Percentiles rank a stretch among this genome's conserved stretches.
Evolutionary conservation across 2,113 vertebrate species (phyloP).

Genomic region (Telmatochromis bifrenatus): DNA sequence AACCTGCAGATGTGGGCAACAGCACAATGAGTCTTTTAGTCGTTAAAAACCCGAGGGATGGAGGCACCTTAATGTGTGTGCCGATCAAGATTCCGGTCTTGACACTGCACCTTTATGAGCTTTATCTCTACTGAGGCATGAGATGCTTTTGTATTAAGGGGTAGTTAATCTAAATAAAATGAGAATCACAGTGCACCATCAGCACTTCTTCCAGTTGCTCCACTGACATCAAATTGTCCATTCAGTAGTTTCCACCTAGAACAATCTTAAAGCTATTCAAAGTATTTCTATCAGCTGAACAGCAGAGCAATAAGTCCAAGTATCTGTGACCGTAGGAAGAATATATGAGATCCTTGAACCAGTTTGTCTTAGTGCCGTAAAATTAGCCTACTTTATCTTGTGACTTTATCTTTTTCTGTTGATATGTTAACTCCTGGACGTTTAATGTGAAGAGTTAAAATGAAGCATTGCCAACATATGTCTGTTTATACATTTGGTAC

Average conservation of each 20-base stretch:
- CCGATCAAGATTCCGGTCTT: conserved; percentile 27
- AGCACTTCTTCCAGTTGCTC: conserved; percentile 59
- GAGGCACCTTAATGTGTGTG: not conserved
- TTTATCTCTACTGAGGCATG: conserved; percentile 54
- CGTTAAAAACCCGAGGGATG: not conserved
- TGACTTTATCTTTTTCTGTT: not conserved
- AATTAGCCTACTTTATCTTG: not conserved
- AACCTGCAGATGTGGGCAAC: not conserved
- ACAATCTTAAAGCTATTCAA: conserved; percentile 42
- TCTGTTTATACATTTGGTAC: not conserved
- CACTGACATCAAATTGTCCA: conserved; percentile 65
- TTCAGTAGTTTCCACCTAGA: conserved; percentile 49
- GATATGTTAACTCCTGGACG: not conserved
- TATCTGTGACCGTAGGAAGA: conserved; percentile 27
- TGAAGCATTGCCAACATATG: not conserved
- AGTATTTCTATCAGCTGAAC: conserved; percentile 30
- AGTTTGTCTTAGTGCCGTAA: not conserved
- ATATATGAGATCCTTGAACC: not conserved
- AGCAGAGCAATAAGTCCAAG: conserved; percentile 27
- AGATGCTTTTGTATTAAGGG: conserved; percentile 60
- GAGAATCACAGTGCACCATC: conserved; percentile 58
- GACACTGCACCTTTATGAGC: conserved; percentile 61
- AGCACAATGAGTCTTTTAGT: not conserved
- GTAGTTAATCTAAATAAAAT: conserved; percentile 72
- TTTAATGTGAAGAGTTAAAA: not conserved